Evolutionary conservation across 2,797 vertebrate species (phyloP), one percentile per base, ranked within the genome.

Genomic region (Dryobates pubescens): DNA sequence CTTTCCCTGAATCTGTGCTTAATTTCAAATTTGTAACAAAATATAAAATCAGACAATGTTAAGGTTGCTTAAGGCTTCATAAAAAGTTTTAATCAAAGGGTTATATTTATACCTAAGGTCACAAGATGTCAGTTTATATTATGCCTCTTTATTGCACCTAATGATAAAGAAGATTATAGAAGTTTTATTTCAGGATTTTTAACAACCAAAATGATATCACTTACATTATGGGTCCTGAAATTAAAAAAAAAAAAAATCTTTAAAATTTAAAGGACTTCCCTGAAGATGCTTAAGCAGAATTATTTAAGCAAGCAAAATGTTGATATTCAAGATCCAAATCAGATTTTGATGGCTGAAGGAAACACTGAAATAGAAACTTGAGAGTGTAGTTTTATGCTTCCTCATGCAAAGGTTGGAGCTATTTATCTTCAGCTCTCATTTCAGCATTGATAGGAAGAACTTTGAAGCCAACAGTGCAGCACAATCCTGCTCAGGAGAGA

Each of bases 401-500:
- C 27, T 69, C 20, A 8, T 75, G 54, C 63, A 73, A 86, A 88
- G 30, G 17, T 54, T 5, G 3, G 64, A 84, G 15, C 10, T 75
- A 43, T 59, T 82, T 83, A 43, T 92, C 63, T 51, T n/a, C 3
- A 0, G 65, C 41, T 79, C n/a, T 73, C 6, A 1, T 62, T 91
- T 92, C 63, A 41, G 6, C 9, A 1, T 13, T 73, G 49, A 71
- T 56, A 65, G 45, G 15, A 91, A 76, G 51, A 67, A 9, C 22
- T 51, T 71, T 82, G 29, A 17, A 78, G 61, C 53, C 71, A 74
- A 38, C 38, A 88, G 61, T 53, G 80, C 17, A 90, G 56, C 22
- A 85, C 7, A 82, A 68, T 85, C 62, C 75, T 82, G 26, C 72
- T 78, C 7, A 1, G 58, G 24, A 93, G 68, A 82, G 86, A 91